Evolutionary conservation across 2,888 invertebrate genomes (phyloP).

Genomic region (Drosophila mettleri): DNA sequence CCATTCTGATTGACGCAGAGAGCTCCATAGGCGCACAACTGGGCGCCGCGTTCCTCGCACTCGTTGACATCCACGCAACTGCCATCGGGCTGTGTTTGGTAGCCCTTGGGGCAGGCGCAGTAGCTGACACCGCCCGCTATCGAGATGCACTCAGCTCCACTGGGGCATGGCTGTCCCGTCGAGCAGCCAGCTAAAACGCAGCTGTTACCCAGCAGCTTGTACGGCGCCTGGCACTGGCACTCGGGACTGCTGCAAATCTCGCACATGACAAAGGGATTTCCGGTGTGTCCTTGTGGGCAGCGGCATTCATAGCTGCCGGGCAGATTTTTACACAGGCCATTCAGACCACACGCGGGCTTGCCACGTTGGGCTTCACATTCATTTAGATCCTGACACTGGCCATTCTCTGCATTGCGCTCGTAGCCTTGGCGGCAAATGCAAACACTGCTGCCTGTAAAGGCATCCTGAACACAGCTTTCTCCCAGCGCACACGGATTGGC

Average conservation of each 20-base stretch:
- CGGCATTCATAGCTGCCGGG: slow-evolving; percentile 97
- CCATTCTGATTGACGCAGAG: slow-evolving; percentile 93
- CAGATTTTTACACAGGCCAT: slow-evolving; percentile 95
- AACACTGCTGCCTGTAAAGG: slow-evolving; percentile 90
- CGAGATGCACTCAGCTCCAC: slow-evolving; percentile 95
- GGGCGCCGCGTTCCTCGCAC: slow-evolving; percentile 90
- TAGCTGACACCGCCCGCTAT: slow-evolving; percentile 96
- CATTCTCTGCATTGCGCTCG: slow-evolving; percentile 90
- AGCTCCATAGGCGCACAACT: slow-evolving; percentile 93
- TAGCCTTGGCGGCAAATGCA: slow-evolving; percentile 96
- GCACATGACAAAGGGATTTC: slow-evolving; percentile 95
- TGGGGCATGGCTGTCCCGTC: slow-evolving; percentile 91
- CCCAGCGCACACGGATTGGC: slow-evolving; percentile 92
- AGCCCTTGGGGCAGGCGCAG: slow-evolving; percentile 96
- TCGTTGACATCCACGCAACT: slow-evolving; percentile 94
- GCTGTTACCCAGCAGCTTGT: slow-evolving; percentile 92
- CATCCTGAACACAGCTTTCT: slow-evolving; percentile 93
- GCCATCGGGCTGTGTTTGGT: slow-evolving; percentile 90
- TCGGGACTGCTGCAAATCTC: slow-evolving; percentile 93
- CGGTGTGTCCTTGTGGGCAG: slow-evolving; percentile 94
- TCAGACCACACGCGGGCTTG: slow-evolving; percentile 93
- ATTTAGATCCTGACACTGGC: slow-evolving; percentile 93
- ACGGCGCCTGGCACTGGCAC: slow-evolving; percentile 95
- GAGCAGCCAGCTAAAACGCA: slow-evolving; percentile 94
- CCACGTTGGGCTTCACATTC: slow-evolving; percentile 92